These are phyloP conservation scores for Circaetus cinerascens DNA, from an alignment of 2,113 vertebrate species.

Conservation along the genomic window DNA sequence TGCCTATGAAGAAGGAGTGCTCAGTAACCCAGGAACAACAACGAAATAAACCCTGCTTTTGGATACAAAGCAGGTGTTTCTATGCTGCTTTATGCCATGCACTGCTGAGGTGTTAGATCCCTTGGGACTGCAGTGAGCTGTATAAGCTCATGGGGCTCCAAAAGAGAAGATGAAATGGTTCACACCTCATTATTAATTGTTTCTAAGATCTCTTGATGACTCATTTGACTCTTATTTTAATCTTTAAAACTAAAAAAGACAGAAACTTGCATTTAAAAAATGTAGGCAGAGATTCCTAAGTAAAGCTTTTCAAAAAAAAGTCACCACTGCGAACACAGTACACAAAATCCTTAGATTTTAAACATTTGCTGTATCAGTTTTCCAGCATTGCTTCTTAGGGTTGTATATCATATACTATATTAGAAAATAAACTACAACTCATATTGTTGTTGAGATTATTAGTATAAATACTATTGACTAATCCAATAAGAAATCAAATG, in stretches of 20 bases:
- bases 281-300: background rate
- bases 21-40: background rate
- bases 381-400: background rate
- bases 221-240: background rate
- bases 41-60: background rate
- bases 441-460: background rate
- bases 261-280: background rate
- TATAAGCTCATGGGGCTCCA: background rate
- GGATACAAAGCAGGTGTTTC: background rate
- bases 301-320: background rate
- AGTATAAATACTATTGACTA: background rate
- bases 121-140: background rate
- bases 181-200: background rate
- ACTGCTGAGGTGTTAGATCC: background rate
- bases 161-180: background rate
- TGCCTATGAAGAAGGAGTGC: background rate
- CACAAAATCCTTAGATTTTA: background rate
- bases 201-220: background rate
- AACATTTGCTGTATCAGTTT: background rate
- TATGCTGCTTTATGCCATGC: accelerated
- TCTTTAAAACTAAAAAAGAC: background rate
- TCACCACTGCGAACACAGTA: background rate
- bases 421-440: background rate
- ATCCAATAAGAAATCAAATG: background rate
- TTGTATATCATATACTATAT: background rate